These are phyloP conservation scores for Lycaena phlaeas DNA, from an alignment of 2,888 invertebrate genomes.

Conservation along the genomic window DNA sequence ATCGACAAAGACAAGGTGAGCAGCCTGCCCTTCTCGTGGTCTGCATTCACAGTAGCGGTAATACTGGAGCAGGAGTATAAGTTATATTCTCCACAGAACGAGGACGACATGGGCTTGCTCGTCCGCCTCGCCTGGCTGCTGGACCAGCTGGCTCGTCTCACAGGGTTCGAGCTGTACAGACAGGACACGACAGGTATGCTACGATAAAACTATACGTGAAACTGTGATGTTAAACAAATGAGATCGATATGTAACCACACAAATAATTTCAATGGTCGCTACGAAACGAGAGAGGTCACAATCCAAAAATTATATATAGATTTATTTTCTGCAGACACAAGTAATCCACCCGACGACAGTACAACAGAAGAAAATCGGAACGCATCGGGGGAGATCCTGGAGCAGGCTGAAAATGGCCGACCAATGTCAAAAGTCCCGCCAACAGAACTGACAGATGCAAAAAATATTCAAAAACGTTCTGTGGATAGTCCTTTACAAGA, in stretches of 20 bases:
- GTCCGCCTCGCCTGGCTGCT: conserved; percentile 55
- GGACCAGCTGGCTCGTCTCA: conserved; percentile 46
- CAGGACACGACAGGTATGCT: conserved; percentile 15
- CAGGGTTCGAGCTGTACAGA: conserved; percentile 40
- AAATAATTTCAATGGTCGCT: no score
- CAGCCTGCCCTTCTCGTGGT: neutral
- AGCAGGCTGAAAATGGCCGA: neutral
- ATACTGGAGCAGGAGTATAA: no score
- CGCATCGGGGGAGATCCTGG: neutral
- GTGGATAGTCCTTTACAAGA: conserved; percentile 28
- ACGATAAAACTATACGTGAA: no score
- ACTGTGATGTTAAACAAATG: no score
- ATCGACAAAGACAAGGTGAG: conserved; percentile 35
- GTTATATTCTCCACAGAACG: conserved; percentile 17
- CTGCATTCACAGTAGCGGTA: no score
- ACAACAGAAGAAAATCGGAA: neutral
- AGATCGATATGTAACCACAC: no score
- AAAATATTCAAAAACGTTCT: conserved; percentile 32
- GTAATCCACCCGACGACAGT: neutral
- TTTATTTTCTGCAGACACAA: conserved; percentile 11
- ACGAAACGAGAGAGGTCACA: no score
- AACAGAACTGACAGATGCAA: conserved; percentile 19
- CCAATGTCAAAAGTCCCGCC: conserved; percentile 16
- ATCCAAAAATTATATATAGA: no score
- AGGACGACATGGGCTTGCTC: conserved; percentile 44